These are phyloP conservation scores for Ostrea edulis DNA, from an alignment of 1,140 invertebrate genomes.

Conservation along the genomic window DNA sequence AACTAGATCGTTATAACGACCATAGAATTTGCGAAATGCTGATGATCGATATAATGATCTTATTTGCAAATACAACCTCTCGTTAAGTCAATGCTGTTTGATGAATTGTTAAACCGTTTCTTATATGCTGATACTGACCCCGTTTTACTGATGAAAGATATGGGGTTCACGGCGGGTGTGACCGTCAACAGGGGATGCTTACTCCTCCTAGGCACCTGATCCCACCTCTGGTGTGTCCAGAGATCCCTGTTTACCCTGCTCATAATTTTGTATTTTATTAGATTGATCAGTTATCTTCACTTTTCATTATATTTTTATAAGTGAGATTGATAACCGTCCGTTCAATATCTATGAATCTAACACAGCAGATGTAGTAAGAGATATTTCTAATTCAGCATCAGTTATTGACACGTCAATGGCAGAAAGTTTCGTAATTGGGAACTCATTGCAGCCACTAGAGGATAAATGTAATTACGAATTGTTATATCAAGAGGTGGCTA, in stretches of 20 bases:
- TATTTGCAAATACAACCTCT: conserved; percentile 43
- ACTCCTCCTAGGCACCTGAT: neutral
- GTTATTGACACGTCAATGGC: neutral
- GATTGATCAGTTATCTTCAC: conserved; percentile 42
- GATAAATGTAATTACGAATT: neutral
- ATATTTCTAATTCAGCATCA: neutral
- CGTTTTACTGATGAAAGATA: no score
- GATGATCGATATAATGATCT: conserved; percentile 65
- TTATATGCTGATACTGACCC: no score
- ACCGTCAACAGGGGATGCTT: no score
- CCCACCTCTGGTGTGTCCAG: conserved; percentile 1
- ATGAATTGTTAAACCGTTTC: no score
- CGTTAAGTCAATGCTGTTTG: no score
- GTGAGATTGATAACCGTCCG: no score
- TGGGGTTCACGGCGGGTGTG: no score
- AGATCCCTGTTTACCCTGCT: no score
- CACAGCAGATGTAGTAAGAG: neutral
- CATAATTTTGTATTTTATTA: no score
- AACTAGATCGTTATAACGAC: no score
- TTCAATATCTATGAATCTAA: neutral
- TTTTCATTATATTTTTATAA: no score
- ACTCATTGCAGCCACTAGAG: neutral
- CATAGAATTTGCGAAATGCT: no score
- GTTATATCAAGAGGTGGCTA: neutral
- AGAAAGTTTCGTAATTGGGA: neutral